Percentiles rank a stretch among this genome's conserved stretches.
These are phyloP conservation scores for Valencia hispanica DNA, from an alignment of 2,797 vertebrate genomes.

Conservation along the genomic window DNA sequence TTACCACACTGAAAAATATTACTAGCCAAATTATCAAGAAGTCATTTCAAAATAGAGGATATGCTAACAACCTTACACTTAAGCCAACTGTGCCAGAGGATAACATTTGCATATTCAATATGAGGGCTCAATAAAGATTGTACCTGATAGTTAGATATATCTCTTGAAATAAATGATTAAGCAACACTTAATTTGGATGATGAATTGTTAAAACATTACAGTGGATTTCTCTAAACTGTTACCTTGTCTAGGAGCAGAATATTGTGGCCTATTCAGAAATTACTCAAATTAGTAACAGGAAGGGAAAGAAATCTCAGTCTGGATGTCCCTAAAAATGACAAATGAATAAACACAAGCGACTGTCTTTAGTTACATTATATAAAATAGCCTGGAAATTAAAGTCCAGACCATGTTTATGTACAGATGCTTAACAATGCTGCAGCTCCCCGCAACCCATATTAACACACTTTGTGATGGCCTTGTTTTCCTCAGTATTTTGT, in stretches of 20 bases:
- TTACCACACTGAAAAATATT: neutral
- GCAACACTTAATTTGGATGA: neutral
- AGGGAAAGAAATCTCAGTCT: neutral
- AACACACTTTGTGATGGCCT: conserved; percentile 59
- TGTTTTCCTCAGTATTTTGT: conserved; percentile 68
- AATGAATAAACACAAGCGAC: neutral
- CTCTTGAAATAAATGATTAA: neutral
- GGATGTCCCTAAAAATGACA: neutral
- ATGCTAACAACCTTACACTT: neutral
- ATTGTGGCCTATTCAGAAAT: neutral
- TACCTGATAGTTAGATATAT: neutral
- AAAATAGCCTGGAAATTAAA: neutral
- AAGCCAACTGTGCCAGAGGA: neutral
- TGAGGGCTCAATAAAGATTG: neutral
- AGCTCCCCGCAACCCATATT: conserved; percentile 40
- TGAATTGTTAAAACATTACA: neutral
- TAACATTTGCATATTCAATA: neutral
- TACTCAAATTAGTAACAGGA: neutral
- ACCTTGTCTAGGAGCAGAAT: neutral
- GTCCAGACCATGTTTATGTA: conserved; percentile 4
- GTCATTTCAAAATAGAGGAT: neutral
- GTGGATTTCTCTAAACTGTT: neutral
- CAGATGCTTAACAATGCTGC: conserved; percentile 15
- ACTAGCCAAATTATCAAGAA: neutral
- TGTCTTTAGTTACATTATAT: neutral